Evolutionary conservation across 1,140 invertebrate genomes (phyloP), one percentile per base, ranked within the genome.

Genomic region (Dinothrombium tinctorium): DNA sequence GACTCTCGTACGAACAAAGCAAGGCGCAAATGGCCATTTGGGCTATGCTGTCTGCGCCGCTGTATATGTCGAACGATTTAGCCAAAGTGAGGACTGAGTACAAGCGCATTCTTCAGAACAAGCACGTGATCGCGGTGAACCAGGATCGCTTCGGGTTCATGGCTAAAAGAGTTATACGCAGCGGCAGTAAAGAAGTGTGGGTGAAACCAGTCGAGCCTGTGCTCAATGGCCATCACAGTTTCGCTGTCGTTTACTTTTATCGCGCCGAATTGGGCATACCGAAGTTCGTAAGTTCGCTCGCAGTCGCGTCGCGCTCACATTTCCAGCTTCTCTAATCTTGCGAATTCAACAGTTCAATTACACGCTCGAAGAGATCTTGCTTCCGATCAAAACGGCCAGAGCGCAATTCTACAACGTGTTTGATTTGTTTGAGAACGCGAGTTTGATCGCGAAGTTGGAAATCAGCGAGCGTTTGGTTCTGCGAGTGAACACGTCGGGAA

Each of bases 21-120:
- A 48, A 55, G 42, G 52, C 51, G 6, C 61, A 63, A 45, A 60
- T 63, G 58, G 59, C 53, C 14, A 53, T 64, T 43, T 63, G 61
- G 61, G 49, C 54, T 5, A 56, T 63, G 26, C 40, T 60, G 37
- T 55, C 61, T 7, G 57, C 61, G 17, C 60, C 60, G 9, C 47
- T 62, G n/a, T 47, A 61, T 9, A 62, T 62, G 56, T 61, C 59
- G 2, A 58, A 58, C 38, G 60, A 62, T 46, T 49, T 63, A 22
- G 41, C 55, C 22, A 49, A 41, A 22, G 53, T 60, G 32, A 33
- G 49, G 12, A 41, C 46, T 23, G 45, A 51, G 29, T 56, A 51
- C 33, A 50, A 49, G 33, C 46, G 49, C 9, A 59, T 60, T 38
- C 47, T 60, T 9, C 47, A 51, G 12, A 60, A 60, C 44, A 31